phyloP scores from a whole-genome alignment of 2,888 invertebrate species.

The Pachycephus smyrnensis region DNA sequence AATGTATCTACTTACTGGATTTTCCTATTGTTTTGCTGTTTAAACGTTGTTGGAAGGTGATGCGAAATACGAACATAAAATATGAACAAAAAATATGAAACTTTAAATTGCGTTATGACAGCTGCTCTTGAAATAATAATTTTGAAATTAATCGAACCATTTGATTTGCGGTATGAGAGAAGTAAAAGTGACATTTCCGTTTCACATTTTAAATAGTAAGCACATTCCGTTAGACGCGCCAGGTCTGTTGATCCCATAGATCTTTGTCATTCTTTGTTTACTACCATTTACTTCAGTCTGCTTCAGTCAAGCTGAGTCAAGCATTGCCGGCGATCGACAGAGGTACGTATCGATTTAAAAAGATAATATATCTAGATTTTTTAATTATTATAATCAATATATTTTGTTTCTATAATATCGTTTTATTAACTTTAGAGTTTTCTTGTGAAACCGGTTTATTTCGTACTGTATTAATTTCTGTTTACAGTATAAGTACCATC shows the following conservation, averaged over 20 bases:
- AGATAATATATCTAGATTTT: neutral
- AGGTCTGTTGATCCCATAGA: neutral
- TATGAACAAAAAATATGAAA: neutral
- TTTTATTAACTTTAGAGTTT: neutral
- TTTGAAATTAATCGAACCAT: neutral
- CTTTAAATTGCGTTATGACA: neutral
- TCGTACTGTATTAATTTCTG: neutral
- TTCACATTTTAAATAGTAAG: neutral
- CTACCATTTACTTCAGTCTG: neutral
- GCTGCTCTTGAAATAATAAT: neutral
- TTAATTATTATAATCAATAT: neutral
- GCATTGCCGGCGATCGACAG: neutral
- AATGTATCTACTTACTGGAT: too few species aligned
- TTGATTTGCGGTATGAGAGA: too few species aligned
- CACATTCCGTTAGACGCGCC: neutral
- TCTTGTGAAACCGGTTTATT: neutral
- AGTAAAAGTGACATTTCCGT: neutral
- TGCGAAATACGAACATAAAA: neutral
- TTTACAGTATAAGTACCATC: neutral
- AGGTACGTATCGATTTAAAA: neutral
- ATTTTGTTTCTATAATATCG: neutral
- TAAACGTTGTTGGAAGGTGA: neutral
- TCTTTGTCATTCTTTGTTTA: neutral
- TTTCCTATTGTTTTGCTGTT: neutral
- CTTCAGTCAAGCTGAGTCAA: too few species aligned